Conservation (phyloP, 1,140 invertebrate genomes). For the Scaptomyza pallida region DNA sequence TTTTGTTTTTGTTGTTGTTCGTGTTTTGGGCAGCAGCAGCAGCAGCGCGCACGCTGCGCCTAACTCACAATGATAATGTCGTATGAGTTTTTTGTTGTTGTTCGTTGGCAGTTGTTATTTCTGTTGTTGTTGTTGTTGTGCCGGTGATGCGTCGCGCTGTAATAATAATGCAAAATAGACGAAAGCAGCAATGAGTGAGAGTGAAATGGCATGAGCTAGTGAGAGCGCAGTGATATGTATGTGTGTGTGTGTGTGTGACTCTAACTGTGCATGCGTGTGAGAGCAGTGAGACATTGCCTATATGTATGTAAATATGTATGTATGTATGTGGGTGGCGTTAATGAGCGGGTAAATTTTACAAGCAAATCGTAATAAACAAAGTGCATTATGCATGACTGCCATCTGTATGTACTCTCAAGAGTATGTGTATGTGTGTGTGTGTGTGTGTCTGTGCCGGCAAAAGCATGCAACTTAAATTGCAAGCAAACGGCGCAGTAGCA, state of each 20-base stretch:
- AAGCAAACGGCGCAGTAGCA: slow-evolving; percentile 20
- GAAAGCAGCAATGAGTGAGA: slow-evolving; percentile 27
- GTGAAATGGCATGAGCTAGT: slow-evolving; percentile 39
- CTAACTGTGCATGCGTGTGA: slow-evolving; percentile 33
- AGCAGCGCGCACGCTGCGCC: slow-evolving; percentile 46
- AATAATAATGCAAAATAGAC: slow-evolving; percentile 49
- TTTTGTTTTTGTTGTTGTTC: slow-evolving; percentile 23
- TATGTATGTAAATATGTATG: too few relatives aligned
- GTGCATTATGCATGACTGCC: slow-evolving; percentile 41
- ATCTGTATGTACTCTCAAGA: background rate
- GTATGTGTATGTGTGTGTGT: slow-evolving; percentile 2
- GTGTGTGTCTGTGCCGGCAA: slow-evolving; percentile 30
- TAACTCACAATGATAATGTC: slow-evolving; percentile 40
- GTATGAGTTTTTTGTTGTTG: slow-evolving; percentile 29
- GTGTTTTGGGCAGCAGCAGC: slow-evolving; percentile 25
- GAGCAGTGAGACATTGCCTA: slow-evolving; percentile 15
- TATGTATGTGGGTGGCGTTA: slow-evolving; percentile 47
- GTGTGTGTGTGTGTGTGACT: slow-evolving; percentile 15
- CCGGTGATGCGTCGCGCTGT: slow-evolving; percentile 44
- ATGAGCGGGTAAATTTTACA: slow-evolving; percentile 35
- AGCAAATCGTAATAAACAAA: slow-evolving; percentile 64
- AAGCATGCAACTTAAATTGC: slow-evolving; percentile 42
- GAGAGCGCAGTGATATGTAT: slow-evolving; percentile 25
- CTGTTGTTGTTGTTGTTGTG: slow-evolving; percentile 29
- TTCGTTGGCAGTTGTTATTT: slow-evolving; percentile 14